Conservation (phyloP, 2,888 invertebrate species). For the Desoria tigrina region DNA sequence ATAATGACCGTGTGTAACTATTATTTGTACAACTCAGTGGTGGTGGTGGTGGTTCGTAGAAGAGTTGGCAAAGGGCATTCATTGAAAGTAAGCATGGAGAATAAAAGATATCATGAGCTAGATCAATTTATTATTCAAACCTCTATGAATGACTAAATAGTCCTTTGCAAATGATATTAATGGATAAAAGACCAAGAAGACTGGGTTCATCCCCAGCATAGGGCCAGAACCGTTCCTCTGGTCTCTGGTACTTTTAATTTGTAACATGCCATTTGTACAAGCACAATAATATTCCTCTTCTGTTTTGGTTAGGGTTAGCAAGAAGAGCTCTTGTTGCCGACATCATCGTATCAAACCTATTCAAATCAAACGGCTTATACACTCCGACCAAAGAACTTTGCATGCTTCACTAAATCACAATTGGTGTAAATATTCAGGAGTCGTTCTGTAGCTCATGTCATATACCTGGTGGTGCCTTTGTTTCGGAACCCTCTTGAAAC, state of each 20-base stretch:
- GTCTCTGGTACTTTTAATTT: neutral
- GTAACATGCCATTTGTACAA: conserved; percentile 1
- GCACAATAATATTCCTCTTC: neutral
- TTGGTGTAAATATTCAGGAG: neutral
- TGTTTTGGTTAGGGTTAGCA: no score
- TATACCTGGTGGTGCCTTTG: neutral
- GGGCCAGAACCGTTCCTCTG: neutral
- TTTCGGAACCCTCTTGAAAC: neutral
- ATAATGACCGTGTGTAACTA: no score
- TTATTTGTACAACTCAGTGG: no score
- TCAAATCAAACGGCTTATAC: neutral
- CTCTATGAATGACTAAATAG: conserved; percentile 53
- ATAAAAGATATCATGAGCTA: conserved; percentile 32
- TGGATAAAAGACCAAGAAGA: conserved; percentile 16
- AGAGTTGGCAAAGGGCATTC: conserved; percentile 16
- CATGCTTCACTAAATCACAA: conserved; percentile 12
- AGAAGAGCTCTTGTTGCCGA: no score
- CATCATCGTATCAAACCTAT: neutral
- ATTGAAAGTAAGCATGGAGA: neutral
- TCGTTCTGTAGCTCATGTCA: neutral
- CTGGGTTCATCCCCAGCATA: conserved; percentile 8
- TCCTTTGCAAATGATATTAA: conserved; percentile 29
- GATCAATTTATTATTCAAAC: conserved; percentile 52
- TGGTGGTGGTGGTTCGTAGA: no score
- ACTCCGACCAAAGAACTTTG: neutral